phyloP scores from a whole-genome alignment of 1,140 invertebrate species.

The Drosophila sp. region DNA sequence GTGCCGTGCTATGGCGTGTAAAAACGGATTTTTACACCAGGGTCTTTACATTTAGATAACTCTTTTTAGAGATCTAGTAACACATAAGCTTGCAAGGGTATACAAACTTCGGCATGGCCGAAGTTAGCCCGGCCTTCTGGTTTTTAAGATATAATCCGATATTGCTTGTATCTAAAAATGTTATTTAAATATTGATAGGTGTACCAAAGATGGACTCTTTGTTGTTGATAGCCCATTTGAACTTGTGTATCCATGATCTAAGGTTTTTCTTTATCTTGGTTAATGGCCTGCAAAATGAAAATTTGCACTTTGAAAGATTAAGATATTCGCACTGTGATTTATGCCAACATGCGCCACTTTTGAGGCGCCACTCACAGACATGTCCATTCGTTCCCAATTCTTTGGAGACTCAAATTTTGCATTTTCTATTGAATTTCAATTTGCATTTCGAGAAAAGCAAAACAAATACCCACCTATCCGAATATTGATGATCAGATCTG shows the following conservation, averaged over 20 bases:
- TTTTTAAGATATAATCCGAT: background rate
- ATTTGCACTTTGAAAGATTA: background rate
- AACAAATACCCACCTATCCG: background rate
- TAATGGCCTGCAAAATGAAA: background rate
- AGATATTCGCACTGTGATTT: slow-evolving; percentile 8
- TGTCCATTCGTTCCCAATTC: slow-evolving; percentile 6
- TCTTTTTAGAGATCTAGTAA: too few species aligned
- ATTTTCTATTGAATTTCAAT: slow-evolving; percentile 11
- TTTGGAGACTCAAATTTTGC: slow-evolving; percentile 2
- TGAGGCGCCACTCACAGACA: slow-evolving; percentile 21
- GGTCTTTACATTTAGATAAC: too few species aligned
- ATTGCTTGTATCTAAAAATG: slow-evolving; percentile 44
- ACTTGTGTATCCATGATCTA: background rate
- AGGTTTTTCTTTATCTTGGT: background rate
- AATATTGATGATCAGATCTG: slow-evolving; percentile 6
- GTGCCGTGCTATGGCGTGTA: too few species aligned
- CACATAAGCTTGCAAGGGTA: too few species aligned
- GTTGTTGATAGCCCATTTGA: slow-evolving; percentile 90
- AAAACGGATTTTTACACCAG: too few species aligned
- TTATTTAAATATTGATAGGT: slow-evolving; percentile 91
- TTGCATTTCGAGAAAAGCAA: background rate
- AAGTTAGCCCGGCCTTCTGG: too few species aligned
- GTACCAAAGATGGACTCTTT: too few species aligned
- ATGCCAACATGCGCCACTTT: slow-evolving; percentile 11
- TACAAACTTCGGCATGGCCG: too few species aligned